Evolutionary conservation across 2,113 vertebrate species (phyloP), one percentile per base, ranked within the genome.

Genomic region (Ageneiosus marmoratus): DNA sequence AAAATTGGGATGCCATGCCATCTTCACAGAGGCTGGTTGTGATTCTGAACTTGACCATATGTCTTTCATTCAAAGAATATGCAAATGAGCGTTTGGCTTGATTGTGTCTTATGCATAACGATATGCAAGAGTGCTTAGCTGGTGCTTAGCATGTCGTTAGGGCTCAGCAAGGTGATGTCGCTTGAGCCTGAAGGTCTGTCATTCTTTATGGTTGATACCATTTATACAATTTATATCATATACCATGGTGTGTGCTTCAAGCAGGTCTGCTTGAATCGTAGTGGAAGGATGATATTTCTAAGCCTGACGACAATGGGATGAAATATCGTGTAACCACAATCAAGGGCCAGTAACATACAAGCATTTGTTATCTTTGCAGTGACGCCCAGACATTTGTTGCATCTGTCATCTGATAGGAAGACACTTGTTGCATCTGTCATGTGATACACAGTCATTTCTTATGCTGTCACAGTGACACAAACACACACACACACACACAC

Each of bases 381-480:
- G 34, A 69, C 1, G 1, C 1, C 2, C 67, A 13, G 9, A 0
- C 10, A 1, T 70, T 44, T 13, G 37, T n/a, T 13, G 2, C 2
- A 0, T 1, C 0, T 0, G 20, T 3, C 5, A 22, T 67, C 7
- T 24, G 65, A 69, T 5, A 12, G 9, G 11, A 9, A 5, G 1
- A 2, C 20, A 8, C 22, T 70, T 70, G 10, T 44, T 69, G 34
- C 8, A 0, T 41, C 34, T 11, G 37, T 11, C 65, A 24, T 16
- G 3, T 11, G 34, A 48, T 6, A 13, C 67, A 5, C 67, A 13
- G 37, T 0, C 18, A 3, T 24, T 37, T 41, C 16, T 67, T 41
- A 8, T n/a, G 20, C 4, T 6, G 5, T 70, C 0, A 0, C 37
- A 5, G 4, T n/a, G n/a, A n/a, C n/a, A n/a, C n/a, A n/a, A n/a